These are phyloP conservation scores for Gopherus evgoodei DNA, from an alignment of 2,113 vertebrate genomes.

Conservation along the genomic window DNA sequence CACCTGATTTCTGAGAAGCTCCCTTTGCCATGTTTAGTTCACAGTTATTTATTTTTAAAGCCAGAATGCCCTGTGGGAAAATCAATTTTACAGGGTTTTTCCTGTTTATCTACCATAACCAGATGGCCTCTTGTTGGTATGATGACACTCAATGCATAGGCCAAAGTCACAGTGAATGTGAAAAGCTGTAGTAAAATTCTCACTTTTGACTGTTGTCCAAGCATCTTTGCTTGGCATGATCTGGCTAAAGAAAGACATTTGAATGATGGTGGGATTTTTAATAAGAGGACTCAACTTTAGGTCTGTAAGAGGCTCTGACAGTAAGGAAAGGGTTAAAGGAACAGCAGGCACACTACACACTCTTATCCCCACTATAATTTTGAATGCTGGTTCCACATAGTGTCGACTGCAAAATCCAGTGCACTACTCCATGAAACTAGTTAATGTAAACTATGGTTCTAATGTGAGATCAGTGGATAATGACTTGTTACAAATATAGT, in stretches of 20 bases:
- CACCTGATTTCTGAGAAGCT: constrained; percentile 37
- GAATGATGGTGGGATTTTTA: neutral
- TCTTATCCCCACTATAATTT: neutral
- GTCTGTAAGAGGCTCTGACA: neutral
- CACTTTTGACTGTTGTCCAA: neutral
- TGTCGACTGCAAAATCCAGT: neutral
- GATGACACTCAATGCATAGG: neutral
- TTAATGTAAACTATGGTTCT: neutral
- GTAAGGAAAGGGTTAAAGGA: neutral
- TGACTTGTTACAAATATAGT: neutral
- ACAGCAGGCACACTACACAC: neutral
- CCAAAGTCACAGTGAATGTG: neutral
- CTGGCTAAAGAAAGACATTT: neutral
- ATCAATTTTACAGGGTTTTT: neutral
- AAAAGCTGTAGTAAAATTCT: neutral
- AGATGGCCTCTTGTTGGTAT: neutral
- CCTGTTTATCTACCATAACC: neutral
- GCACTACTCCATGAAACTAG: neutral
- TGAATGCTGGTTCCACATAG: neutral
- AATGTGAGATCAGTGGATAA: neutral
- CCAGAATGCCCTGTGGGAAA: neutral
- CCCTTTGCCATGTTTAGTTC: constrained; percentile 34
- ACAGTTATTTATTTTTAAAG: constrained; percentile 50
- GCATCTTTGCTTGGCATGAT: neutral
- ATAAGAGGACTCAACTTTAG: neutral